Conservation (phyloP, 2,888 invertebrate genomes). For the Pardosa pseudoannulata region DNA sequence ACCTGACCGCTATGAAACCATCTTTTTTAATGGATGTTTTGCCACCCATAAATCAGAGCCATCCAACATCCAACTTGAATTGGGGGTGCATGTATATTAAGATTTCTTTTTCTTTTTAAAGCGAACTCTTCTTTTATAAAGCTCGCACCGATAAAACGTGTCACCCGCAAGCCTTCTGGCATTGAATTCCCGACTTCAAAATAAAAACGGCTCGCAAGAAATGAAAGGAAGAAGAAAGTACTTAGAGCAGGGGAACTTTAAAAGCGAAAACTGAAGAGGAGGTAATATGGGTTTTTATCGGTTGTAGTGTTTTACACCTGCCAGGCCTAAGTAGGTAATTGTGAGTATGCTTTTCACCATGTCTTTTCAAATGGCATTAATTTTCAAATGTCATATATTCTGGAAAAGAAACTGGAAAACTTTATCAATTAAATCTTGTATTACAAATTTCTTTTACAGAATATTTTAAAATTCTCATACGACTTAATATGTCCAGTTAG, state of each 20-base stretch:
- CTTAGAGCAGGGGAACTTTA: neutral
- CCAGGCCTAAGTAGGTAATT: too few relatives aligned
- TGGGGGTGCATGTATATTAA: neutral
- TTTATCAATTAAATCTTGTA: too few relatives aligned
- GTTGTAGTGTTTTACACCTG: too few relatives aligned
- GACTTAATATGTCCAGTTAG: too few relatives aligned
- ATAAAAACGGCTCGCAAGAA: neutral
- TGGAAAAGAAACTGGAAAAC: too few relatives aligned
- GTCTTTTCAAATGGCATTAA: too few relatives aligned
- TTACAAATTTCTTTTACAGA: too few relatives aligned
- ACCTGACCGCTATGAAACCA: slow-evolving; percentile 24
- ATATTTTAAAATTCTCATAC: too few relatives aligned
- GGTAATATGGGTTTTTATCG: too few relatives aligned
- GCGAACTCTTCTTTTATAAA: neutral
- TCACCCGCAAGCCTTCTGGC: neutral
- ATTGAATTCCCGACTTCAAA: neutral
- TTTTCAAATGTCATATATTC: too few relatives aligned
- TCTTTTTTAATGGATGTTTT: slow-evolving; percentile 40
- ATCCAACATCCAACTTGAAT: slow-evolving; percentile 19
- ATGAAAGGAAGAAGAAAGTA: neutral
- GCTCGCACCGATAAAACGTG: neutral
- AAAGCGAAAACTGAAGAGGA: neutral
- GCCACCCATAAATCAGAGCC: slow-evolving; percentile 35
- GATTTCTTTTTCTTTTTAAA: neutral
- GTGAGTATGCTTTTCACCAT: too few relatives aligned